These are phyloP conservation scores for Coracopsis vasa DNA, from an alignment of 2,113 vertebrate species.

Conservation along the genomic window DNA sequence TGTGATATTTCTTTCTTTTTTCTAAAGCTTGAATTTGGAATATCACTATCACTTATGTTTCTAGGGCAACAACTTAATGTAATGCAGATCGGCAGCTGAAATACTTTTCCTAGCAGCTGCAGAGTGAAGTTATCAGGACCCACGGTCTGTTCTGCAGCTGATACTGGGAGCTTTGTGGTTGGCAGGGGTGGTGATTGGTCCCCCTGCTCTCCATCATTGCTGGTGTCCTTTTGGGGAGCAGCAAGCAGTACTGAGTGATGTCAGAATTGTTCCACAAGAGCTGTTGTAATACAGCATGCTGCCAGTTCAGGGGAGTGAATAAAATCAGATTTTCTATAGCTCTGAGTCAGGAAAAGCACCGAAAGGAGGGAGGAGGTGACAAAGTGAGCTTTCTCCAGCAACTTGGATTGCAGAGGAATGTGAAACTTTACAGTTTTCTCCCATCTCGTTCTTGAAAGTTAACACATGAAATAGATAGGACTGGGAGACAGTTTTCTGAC, in stretches of 20 bases:
- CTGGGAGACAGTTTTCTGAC: conserved; percentile 62
- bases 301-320: not conserved
- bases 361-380: conserved; percentile 17
- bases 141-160: conserved; percentile 4
- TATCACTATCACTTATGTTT: not conserved
- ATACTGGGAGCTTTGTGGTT: not conserved
- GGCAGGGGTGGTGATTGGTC: not conserved
- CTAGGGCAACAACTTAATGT: conserved; percentile 51
- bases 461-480: conserved; percentile 46
- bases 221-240: not conserved
- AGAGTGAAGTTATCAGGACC: conserved; percentile 37
- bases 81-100: conserved; percentile 49
- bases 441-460: conserved; percentile 52
- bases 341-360: not conserved
- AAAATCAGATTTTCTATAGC: not conserved
- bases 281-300: not conserved
- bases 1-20: not conserved
- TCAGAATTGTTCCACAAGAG: not conserved
- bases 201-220: not conserved
- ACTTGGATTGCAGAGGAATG: conserved; percentile 36
- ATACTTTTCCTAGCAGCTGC: conserved; percentile 36
- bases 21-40: not conserved
- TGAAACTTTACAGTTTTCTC: conserved; percentile 61
- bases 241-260: not conserved
- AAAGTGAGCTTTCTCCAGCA: conserved; percentile 9